Percentiles rank a stretch among this genome's conserved stretches.
phyloP scores from a whole-genome alignment of 2,113 vertebrate genomes.

The Trogon surrucura region DNA sequence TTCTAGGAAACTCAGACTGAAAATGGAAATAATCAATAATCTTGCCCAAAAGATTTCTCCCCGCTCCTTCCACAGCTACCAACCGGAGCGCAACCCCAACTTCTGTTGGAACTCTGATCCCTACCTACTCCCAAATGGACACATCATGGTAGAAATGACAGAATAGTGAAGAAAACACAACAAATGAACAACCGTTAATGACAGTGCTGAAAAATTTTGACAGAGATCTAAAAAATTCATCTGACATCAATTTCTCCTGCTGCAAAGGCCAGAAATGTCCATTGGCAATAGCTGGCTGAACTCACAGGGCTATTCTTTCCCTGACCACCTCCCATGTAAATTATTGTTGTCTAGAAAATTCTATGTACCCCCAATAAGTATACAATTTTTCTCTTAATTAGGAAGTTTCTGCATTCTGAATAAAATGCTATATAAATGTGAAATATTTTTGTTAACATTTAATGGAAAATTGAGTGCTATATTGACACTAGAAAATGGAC shows the following conservation, averaged over 20 bases:
- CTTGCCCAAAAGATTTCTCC: background rate
- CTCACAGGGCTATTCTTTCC: background rate
- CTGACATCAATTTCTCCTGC: background rate
- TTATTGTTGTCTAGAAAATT: background rate
- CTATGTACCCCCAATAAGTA: background rate
- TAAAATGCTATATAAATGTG: background rate
- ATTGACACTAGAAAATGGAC: slow-evolving; percentile 49
- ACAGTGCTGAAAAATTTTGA: background rate
- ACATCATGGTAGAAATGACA: background rate
- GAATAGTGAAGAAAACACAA: background rate
- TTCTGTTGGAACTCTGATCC: background rate
- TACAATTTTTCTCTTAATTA: background rate
- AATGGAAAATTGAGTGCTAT: background rate
- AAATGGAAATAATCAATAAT: background rate
- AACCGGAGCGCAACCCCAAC: accelerated
- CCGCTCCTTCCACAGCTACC: background rate
- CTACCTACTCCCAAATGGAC: background rate
- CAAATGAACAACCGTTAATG: background rate
- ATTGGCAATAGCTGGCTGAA: background rate
- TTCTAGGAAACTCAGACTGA: background rate
- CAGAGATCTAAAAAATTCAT: background rate
- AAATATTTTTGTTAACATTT: slow-evolving; percentile 43
- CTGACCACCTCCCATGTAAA: background rate
- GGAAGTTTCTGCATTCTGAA: background rate
- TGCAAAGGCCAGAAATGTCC: background rate